Conservation (phyloP, 2,888 invertebrate genomes). For the Sarcophaga caerulescens region DNA sequence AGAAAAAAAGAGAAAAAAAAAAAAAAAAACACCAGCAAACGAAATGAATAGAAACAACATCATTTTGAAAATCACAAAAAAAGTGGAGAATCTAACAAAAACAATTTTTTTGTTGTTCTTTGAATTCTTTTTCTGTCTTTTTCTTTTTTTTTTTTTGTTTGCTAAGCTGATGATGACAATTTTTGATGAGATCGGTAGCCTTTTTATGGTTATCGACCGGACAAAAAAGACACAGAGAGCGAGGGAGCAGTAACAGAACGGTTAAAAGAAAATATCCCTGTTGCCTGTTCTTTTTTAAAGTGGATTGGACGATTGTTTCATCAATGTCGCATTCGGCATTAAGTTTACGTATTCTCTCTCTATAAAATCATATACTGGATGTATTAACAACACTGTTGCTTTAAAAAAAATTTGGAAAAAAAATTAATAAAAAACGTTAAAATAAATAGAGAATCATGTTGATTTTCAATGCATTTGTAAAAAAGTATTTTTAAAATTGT, state of each 20-base stretch:
- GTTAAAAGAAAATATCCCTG: conserved; percentile 46
- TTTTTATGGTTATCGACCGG: conserved; percentile 57
- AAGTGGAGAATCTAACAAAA: conserved; percentile 19
- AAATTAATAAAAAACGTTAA: background rate
- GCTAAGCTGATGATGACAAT: conserved; percentile 33
- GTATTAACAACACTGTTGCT: background rate
- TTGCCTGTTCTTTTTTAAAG: conserved; percentile 32
- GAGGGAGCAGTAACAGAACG: no score
- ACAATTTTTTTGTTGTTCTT: background rate
- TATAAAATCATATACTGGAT: background rate
- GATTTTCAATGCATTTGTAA: conserved; percentile 4
- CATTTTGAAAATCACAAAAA: background rate
- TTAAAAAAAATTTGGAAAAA: background rate
- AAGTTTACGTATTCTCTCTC: conserved; percentile 57
- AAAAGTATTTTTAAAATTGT: conserved; percentile 12
- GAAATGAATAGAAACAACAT: background rate
- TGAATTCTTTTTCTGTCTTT: no score
- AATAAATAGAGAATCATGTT: conserved; percentile 16
- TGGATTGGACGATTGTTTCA: conserved; percentile 69
- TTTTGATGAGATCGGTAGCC: conserved; percentile 58
- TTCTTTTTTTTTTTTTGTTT: background rate
- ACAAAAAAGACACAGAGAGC: conserved; percentile 7
- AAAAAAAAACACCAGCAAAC: background rate
- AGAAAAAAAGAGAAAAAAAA: conserved; percentile 18
- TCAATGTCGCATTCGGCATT: conserved; percentile 70